A percentile compares a stretch with the other conserved stretches of the same genome.
phyloP scores from a whole-genome alignment of 2,113 vertebrate genomes.

The Eira barbara region DNA sequence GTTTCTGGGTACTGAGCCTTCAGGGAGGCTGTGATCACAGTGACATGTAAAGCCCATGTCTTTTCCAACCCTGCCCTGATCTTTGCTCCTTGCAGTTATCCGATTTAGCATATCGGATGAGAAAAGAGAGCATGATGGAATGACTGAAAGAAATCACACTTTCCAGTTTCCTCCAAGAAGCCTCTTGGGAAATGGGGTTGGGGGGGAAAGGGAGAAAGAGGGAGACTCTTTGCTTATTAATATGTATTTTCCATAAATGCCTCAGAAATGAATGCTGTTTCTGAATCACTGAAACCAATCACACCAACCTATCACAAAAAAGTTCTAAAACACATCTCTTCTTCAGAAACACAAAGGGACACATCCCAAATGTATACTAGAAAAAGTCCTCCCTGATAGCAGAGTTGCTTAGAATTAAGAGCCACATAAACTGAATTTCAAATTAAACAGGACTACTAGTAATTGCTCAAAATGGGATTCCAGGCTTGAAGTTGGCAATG shows the following conservation, averaged over 20 bases:
- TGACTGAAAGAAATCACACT: not conserved
- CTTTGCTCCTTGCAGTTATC: not conserved
- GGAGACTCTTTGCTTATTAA: slow-evolving; percentile 27
- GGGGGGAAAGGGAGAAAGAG: not conserved
- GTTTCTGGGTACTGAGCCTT: not conserved
- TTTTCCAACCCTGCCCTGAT: not conserved
- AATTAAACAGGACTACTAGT: slow-evolving; percentile 20
- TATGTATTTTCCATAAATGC: slow-evolving; percentile 33
- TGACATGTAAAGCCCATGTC: not conserved
- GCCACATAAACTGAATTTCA: slow-evolving; percentile 50
- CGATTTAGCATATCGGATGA: not conserved
- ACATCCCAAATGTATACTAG: slow-evolving; percentile 39
- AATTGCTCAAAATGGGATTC: slow-evolving; percentile 40
- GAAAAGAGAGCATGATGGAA: not conserved
- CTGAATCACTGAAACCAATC: slow-evolving; percentile 46
- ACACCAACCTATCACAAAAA: slow-evolving; percentile 22
- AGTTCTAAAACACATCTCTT: slow-evolving; percentile 46
- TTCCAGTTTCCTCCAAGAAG: not conserved
- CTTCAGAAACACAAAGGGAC: slow-evolving; percentile 49
- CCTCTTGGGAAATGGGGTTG: not conserved
- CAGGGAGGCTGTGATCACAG: not conserved
- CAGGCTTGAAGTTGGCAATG: not conserved
- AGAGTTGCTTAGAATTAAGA: slow-evolving; percentile 48
- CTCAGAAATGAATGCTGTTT: slow-evolving; percentile 17
- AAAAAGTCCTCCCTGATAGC: slow-evolving; percentile 7